Evolutionary conservation across 2,797 vertebrate genomes (phyloP), one percentile per base, ranked within the genome.

Genomic region (Ctenopoma multispine): DNA sequence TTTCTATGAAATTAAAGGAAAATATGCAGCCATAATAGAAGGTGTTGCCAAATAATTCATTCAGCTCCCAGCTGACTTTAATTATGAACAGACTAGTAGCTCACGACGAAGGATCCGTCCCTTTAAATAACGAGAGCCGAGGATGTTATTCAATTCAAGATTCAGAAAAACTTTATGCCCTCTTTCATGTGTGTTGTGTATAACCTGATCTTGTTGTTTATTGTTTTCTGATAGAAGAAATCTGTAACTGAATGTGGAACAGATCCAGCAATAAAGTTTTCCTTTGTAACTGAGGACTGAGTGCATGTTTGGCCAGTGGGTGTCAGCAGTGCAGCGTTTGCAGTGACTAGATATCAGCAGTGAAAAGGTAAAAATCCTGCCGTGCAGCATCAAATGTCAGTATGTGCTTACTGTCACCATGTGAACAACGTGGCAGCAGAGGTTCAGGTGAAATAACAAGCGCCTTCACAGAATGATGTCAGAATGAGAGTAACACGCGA

Each of bases 221-320:
- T 41, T 70, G 49, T 55, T 72, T 17, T 41, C 2, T 50, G 31
- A 50, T 44, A 12, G 14, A 53, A 51, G 38, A 63, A 29, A 29
- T 29, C 27, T 63, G 41, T 23, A 71, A 48, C 43, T 27, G 20
- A 44, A 5, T 68, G 21, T 75, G 55, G 12, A 65, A 58, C 48
- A 24, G 17, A 60, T 12, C 11, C 41, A 44, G 1, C 60, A 89
- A 89, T 89, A 81, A 90, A 88, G 48, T 72, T 9, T 66, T 44
- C 1, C 60, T 84, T 87, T 85, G 18, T 21, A 75, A 56, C 23
- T 18, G 24, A 14, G 34, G 43, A 4, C 14, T 23, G 0, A 23
- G 64, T 55, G 36, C 23, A 7, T 50, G 64, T 77, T 68, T 82
- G 60, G 0, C 90, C 92, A 92, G 51, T 69, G 93, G 92, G 41